Percentiles rank a stretch among this genome's conserved stretches.
These are phyloP conservation scores for Meleagris gallopavo DNA, from an alignment of 2,113 vertebrate species.

Conservation along the genomic window DNA sequence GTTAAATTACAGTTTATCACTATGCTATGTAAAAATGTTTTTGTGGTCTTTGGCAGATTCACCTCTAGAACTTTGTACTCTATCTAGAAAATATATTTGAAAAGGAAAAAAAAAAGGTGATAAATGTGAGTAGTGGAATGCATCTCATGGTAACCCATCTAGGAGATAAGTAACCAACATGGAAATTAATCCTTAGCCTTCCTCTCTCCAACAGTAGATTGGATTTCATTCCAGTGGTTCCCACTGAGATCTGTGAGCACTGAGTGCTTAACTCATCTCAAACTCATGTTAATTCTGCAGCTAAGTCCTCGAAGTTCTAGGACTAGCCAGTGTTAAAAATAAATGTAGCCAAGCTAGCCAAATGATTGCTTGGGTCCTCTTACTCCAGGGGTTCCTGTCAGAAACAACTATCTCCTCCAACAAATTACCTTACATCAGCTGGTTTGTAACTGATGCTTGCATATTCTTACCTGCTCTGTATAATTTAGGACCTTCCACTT, in stretches of 20 bases:
- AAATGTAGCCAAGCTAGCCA: background rate
- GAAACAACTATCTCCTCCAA: background rate
- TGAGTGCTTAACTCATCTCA: background rate
- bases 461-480: background rate
- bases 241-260: background rate
- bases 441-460: background rate
- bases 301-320: background rate
- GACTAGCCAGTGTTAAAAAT: background rate
- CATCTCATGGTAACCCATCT: background rate
- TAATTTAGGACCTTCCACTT: background rate
- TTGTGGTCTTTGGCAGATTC: rapidly evolving
- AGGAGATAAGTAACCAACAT: background rate
- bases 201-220: too few species aligned
- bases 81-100: background rate
- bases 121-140: background rate
- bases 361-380: background rate
- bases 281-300: rapidly evolving
- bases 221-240: background rate
- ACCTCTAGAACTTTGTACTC: background rate
- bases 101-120: background rate
- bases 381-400: background rate
- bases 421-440: background rate
- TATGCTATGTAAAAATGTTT: background rate
- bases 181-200: background rate
- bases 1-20: background rate